Conservation (phyloP, 2,797 vertebrate species). For the Ataeniobius toweri region DNA sequence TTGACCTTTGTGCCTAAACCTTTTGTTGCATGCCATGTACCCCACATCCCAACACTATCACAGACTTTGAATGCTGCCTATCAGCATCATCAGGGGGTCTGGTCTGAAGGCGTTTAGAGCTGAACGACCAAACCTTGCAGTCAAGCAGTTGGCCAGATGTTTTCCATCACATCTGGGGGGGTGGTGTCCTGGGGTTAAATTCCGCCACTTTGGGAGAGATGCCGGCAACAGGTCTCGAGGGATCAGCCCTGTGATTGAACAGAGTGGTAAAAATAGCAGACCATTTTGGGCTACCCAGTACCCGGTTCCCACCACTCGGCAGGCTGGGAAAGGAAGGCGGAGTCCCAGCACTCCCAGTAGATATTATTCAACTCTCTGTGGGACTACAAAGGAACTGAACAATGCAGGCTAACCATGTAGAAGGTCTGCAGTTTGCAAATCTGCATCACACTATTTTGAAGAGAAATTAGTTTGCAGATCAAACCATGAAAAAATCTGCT, state of each 20-base stretch:
- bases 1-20: not conserved
- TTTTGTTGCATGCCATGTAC: not conserved
- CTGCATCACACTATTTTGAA: slow-evolving; percentile 3
- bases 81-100: slow-evolving; percentile 33
- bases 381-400: slow-evolving; percentile 47
- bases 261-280: slow-evolving; percentile 91
- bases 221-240: slow-evolving; percentile 89
- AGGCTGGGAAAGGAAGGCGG: slow-evolving; percentile 94
- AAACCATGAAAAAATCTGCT: not conserved
- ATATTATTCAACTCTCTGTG: slow-evolving; percentile 54
- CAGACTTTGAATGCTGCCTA: slow-evolving; percentile 34
- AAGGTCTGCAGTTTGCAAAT: slow-evolving; percentile 6
- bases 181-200: slow-evolving; percentile 88
- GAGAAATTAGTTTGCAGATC: not conserved
- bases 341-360: slow-evolving; percentile 67
- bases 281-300: slow-evolving; percentile 85
- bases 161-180: slow-evolving; percentile 88
- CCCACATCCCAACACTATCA: slow-evolving; percentile 22
- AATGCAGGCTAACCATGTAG: slow-evolving; percentile 22
- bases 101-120: slow-evolving; percentile 1
- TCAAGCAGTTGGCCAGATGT: slow-evolving; percentile 86
- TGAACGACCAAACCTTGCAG: slow-evolving; percentile 45
- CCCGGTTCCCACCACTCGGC: slow-evolving; percentile 92
- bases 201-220: slow-evolving; percentile 84
- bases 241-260: slow-evolving; percentile 86